Evolutionary conservation across 1,140 invertebrate species (phyloP), one percentile per base, ranked within the genome.

Genomic region (Wasmannia auropunctata): DNA sequence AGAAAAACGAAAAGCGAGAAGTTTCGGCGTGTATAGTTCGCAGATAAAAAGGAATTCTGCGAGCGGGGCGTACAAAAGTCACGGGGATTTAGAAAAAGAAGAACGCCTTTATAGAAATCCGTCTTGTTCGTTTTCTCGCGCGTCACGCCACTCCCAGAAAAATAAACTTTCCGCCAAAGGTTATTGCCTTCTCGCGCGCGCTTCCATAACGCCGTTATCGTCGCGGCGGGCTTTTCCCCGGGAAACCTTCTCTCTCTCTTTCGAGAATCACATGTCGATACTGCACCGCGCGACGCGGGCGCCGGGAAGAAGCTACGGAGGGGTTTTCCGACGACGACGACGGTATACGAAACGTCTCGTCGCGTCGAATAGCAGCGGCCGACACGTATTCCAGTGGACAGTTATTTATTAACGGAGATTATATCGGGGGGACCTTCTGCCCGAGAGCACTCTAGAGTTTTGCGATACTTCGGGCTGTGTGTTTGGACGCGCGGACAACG

Each of bases 111-210:
- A 83, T 83, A 83, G 79, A 83, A 83, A 83, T 80, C 22, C 28
- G 67, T 83, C 67, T 58, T 74, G 67, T 72, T 83, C 51, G 67
- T 74, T 83, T 83, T 83, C 79, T 74, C 37, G 25, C 28, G 65
- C 34, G 34, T 56, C 79, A 58, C 51, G 79, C 67, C 51, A 51
- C 67, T 74, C 25, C 67, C 51, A 74, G 79, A 34, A 72, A 83
- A 83, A 83, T 83, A 83, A 83, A 83, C 79, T 83, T 83, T 83
- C 79, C 79, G 79, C 79, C 79, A 83, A 74, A 83, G 79, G 67
- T 83, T 83, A 83, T 83, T 83, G 79, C 79, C 79, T 83, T n/a
- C n/a, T n/a, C n/a, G n/a, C n/a, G n/a, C 51, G 49, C 65, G 79
- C 49, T 72, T 81, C 67, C 79, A 83, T 74, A 83, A 74, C 67